Evolutionary conservation across 2,113 vertebrate genomes (phyloP).

Genomic region (Smithornis capensis): DNA sequence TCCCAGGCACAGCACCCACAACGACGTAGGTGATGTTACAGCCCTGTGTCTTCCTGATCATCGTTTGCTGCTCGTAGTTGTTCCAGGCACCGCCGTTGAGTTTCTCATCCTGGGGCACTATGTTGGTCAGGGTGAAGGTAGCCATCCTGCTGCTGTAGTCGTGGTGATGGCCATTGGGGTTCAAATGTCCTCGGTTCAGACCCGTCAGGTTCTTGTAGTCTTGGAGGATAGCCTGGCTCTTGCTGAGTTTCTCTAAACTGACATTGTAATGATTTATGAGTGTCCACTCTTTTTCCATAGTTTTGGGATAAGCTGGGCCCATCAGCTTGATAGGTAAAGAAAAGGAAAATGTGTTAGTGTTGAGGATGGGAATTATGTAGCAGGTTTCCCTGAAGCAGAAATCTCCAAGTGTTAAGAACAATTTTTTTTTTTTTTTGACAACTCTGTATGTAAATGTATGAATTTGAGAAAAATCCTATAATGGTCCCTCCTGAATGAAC

Average conservation of each 20-base stretch:
- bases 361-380: not conserved
- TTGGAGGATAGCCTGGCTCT: constrained; percentile 27
- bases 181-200: constrained; percentile 76
- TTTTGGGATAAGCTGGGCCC: not conserved
- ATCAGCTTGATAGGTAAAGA: constrained; percentile 6
- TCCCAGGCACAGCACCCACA: constrained; percentile 54
- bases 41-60: not conserved
- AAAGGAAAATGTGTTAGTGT: not conserved
- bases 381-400: not conserved
- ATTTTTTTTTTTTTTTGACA: not conserved
- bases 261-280: not conserved
- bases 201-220: constrained; percentile 50
- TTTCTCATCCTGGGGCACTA: constrained; percentile 74
- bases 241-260: not conserved
- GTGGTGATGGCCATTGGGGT: constrained; percentile 75
- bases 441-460: not conserved
- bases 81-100: constrained; percentile 78
- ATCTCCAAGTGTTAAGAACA: not conserved
- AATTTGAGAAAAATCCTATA: not conserved
- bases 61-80: constrained; percentile 40
- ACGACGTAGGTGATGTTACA: not conserved
- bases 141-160: constrained; percentile 57
- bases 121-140: constrained; percentile 83
- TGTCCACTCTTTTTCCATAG: constrained; percentile 21
- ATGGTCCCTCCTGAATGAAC: rapidly evolving